Percentiles rank a stretch among this genome's conserved stretches.
Conservation (phyloP, 2,888 invertebrate species). For the Chymomyza fuscimana region DNA sequence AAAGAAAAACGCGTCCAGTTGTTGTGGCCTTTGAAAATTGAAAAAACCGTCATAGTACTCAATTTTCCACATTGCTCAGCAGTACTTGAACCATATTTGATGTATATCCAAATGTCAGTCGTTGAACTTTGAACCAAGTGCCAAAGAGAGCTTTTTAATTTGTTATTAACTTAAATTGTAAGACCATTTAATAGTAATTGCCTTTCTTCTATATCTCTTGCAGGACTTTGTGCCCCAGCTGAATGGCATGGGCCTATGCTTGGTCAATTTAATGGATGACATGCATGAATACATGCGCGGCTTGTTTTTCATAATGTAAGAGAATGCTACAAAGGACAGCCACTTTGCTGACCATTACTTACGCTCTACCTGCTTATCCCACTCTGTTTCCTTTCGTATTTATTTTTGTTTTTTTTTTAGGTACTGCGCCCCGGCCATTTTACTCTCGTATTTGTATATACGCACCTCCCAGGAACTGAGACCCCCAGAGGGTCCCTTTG, state of each 20-base stretch:
- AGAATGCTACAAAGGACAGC: constrained; percentile 52
- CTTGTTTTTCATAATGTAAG: constrained; percentile 84
- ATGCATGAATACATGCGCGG: constrained; percentile 85
- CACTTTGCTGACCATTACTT: not conserved
- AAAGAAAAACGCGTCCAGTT: not conserved
- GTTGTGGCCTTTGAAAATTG: not conserved
- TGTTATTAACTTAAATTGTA: constrained; percentile 2
- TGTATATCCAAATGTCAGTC: constrained; percentile 14
- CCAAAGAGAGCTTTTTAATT: not conserved
- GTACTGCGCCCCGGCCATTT: constrained; percentile 79
- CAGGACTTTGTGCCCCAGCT: constrained; percentile 82
- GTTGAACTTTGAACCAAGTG: constrained; percentile 21
- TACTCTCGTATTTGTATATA: constrained; percentile 84
- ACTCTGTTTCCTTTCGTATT: not conserved
- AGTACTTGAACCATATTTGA: not conserved
- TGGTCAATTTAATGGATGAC: constrained; percentile 84
- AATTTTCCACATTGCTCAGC: not conserved
- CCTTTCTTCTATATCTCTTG: not conserved
- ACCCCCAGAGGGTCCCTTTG: constrained; percentile 81
- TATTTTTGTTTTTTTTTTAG: constrained; percentile 46
- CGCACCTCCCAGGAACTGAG: constrained; percentile 84
- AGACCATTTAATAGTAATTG: not conserved
- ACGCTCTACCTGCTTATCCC: not conserved
- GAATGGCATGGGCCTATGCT: constrained; percentile 83
- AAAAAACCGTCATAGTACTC: not conserved